Conservation (phyloP, 2,797 vertebrate species). For the Pseudochirops corinnae region DNA sequence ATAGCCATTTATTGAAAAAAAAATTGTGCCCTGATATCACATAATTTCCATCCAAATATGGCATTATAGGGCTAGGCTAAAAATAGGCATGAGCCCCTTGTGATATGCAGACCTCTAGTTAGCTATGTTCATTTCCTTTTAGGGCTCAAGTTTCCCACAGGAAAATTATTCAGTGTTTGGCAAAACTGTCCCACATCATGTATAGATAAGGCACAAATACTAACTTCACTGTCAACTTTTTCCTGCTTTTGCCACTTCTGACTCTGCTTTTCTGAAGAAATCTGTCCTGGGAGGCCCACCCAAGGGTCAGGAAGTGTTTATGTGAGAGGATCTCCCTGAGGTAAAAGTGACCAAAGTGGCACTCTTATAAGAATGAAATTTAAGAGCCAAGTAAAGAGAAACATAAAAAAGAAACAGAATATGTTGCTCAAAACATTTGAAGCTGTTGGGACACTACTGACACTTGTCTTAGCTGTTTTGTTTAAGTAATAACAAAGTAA, state of each 20-base stretch:
- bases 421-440: background rate
- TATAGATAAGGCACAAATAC: conserved; percentile 71
- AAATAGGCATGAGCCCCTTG: conserved; percentile 89
- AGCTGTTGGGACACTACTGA: background rate
- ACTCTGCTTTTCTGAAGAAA: conserved; percentile 42
- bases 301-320: conserved; percentile 46
- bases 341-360: conserved; percentile 70
- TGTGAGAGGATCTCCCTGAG: conserved; percentile 49
- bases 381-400: conserved; percentile 72
- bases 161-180: conserved; percentile 87
- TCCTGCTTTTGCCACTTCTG: conserved; percentile 59
- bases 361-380: conserved; percentile 65
- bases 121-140: conserved; percentile 87
- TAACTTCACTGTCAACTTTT: conserved; percentile 58
- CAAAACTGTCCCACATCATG: conserved; percentile 78
- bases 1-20: conserved; percentile 76
- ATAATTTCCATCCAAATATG: conserved; percentile 89
- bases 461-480: conserved; percentile 58
- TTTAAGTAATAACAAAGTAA: conserved; percentile 55
- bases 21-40: conserved; percentile 79
- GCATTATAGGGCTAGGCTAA: conserved; percentile 87
- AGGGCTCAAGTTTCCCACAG: conserved; percentile 92
- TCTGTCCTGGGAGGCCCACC: conserved; percentile 17
- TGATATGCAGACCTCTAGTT: conserved; percentile 86
- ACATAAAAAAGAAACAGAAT: background rate